Evolutionary conservation across 2,888 invertebrate species (phyloP).

Genomic region (Melanostoma mellinum): DNA sequence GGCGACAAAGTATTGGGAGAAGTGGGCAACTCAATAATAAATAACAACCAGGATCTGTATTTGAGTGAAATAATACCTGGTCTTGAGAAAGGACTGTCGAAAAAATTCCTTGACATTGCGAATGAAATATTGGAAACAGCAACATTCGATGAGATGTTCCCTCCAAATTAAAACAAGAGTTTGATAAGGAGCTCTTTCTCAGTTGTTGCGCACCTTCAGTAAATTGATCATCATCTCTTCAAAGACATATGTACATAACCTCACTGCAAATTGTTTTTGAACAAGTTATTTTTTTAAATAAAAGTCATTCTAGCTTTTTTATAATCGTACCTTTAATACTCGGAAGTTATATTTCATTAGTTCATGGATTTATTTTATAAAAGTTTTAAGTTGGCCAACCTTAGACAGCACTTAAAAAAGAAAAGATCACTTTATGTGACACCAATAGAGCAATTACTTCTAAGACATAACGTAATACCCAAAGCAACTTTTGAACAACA

Average conservation of each 20-base stretch:
- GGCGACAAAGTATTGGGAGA: conserved; percentile 80
- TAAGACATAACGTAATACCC: too few relatives aligned
- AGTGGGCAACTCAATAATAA: conserved; percentile 80
- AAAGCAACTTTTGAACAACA: too few relatives aligned
- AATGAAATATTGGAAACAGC: conserved; percentile 80
- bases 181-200: not conserved
- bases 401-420: too few relatives aligned
- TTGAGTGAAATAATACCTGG: conserved; percentile 81
- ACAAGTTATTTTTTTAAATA: not conserved
- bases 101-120: conserved; percentile 80
- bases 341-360: too few relatives aligned
- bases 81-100: conserved; percentile 79
- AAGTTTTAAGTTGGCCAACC: too few relatives aligned
- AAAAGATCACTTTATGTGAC: too few relatives aligned
- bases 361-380: too few relatives aligned
- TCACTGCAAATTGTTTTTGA: not conserved
- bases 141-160: conserved; percentile 82
- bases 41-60: conserved; percentile 80
- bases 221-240: not conserved
- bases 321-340: too few relatives aligned
- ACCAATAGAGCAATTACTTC: too few relatives aligned
- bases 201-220: not conserved
- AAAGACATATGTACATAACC: too few relatives aligned
- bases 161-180: conserved; percentile 71
- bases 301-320: not conserved